These are phyloP conservation scores for Lethenteron reissneri DNA, from an alignment of 2,113 vertebrate species.

Conservation along the genomic window DNA sequence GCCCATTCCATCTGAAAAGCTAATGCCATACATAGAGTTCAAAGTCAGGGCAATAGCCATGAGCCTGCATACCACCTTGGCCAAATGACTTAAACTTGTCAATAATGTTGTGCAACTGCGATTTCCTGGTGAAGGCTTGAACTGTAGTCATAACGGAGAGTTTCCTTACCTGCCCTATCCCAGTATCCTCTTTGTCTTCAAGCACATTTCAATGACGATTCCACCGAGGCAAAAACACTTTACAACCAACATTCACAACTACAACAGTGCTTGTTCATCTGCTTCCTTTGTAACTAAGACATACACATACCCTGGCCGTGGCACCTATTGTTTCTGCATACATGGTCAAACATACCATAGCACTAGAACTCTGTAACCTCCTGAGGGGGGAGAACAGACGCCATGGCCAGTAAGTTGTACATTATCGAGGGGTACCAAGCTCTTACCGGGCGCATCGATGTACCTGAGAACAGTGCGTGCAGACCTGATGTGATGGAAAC, in stretches of 20 bases:
- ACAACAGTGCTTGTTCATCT: background rate
- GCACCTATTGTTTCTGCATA: background rate
- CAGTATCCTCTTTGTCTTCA: background rate
- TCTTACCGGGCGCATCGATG: background rate
- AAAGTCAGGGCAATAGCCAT: background rate
- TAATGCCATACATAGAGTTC: background rate
- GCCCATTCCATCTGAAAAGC: background rate
- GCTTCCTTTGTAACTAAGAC: background rate
- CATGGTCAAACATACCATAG: background rate
- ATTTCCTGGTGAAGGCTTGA: background rate
- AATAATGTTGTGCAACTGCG: slow-evolving; percentile 1
- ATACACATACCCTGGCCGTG: background rate
- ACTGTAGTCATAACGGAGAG: background rate
- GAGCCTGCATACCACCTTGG: background rate
- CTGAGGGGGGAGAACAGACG: background rate
- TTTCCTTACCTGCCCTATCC: background rate
- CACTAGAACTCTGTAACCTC: background rate
- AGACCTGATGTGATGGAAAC: slow-evolving; percentile 6
- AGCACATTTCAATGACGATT: background rate
- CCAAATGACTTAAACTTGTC: slow-evolving; percentile 5
- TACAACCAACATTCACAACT: background rate
- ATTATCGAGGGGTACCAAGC: background rate
- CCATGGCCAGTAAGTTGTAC: background rate
- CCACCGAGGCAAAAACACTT: background rate
- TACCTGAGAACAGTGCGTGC: background rate